Conservation (phyloP, 2,113 vertebrate genomes). For the Hydrochoerus hydrochaeris region DNA sequence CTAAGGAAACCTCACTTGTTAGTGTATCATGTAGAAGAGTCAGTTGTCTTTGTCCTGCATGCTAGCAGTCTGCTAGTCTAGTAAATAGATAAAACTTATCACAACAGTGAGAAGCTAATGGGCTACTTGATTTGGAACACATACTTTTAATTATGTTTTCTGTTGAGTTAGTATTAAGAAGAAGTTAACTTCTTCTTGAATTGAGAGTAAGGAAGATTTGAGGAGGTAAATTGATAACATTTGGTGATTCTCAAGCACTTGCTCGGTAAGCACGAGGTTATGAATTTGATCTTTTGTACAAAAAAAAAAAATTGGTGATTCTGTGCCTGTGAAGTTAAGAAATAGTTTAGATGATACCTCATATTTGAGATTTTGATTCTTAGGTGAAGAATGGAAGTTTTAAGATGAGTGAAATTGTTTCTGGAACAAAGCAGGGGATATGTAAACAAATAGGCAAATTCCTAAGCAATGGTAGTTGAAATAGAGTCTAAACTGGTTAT, state of each 20-base stretch:
- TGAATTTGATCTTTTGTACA: no score
- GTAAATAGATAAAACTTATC: conserved; percentile 43
- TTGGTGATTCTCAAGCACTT: conserved; percentile 20
- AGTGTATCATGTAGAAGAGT: conserved; percentile 41
- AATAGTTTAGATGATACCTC: conserved; percentile 22
- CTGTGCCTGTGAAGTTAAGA: not conserved
- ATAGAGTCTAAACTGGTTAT: not conserved
- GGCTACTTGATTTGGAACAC: conserved; percentile 37
- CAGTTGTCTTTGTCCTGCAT: conserved; percentile 8
- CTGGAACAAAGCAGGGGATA: not conserved
- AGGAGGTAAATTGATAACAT: conserved; percentile 35
- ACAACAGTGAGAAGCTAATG: conserved; percentile 31
- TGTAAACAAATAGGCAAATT: conserved; percentile 48
- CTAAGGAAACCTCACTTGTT: not conserved
- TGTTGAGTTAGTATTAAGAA: conserved; percentile 55
- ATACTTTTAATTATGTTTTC: conserved; percentile 40
- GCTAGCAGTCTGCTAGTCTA: conserved; percentile 2
- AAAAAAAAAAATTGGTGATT: conserved; percentile 3
- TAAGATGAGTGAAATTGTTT: conserved; percentile 37
- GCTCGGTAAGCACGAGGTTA: no score
- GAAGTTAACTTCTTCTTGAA: conserved; percentile 16
- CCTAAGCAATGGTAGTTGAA: conserved; percentile 15
- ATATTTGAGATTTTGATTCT: conserved; percentile 49
- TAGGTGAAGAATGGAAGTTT: conserved; percentile 58
- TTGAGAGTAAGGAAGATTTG: not conserved